Percentiles rank a stretch among this genome's conserved stretches.
Evolutionary conservation across 2,113 vertebrate genomes (phyloP).

Genomic region (Myrmecobius fasciatus): DNA sequence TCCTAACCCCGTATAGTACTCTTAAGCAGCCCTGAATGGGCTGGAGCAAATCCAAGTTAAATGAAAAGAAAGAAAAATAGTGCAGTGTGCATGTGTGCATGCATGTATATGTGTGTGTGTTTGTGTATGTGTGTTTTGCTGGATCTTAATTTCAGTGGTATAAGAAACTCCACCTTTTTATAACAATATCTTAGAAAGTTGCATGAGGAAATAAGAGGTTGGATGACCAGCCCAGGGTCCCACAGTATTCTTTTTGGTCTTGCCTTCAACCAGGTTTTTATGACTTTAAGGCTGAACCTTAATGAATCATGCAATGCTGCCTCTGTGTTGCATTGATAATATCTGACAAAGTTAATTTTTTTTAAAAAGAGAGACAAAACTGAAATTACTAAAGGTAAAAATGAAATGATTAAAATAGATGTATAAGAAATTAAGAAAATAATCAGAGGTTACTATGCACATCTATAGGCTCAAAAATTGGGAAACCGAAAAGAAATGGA

Average conservation of each 20-base stretch:
- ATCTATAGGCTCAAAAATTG: background rate
- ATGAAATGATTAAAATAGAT: background rate
- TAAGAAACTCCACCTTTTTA: background rate
- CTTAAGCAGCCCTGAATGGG: background rate
- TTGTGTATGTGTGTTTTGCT: no score
- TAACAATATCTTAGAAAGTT: no score
- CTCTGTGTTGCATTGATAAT: background rate
- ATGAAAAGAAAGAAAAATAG: background rate
- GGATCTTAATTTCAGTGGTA: background rate
- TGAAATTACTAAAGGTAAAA: background rate
- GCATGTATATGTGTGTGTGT: no score
- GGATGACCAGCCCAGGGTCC: no score
- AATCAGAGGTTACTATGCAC: background rate
- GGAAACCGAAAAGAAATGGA: slow-evolving; percentile 7
- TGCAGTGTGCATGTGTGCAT: no score
- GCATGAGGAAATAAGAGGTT: no score
- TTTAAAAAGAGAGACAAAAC: background rate
- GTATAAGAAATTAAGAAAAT: background rate
- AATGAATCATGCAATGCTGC: background rate
- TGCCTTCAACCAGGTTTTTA: background rate
- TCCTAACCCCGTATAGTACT: background rate
- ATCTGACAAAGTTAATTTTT: background rate
- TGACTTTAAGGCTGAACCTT: background rate
- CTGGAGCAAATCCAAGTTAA: background rate
- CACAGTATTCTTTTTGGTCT: no score